Evolutionary conservation across 2,797 vertebrate genomes (phyloP).

Genomic region (Poeciliopsis presidionis): DNA sequence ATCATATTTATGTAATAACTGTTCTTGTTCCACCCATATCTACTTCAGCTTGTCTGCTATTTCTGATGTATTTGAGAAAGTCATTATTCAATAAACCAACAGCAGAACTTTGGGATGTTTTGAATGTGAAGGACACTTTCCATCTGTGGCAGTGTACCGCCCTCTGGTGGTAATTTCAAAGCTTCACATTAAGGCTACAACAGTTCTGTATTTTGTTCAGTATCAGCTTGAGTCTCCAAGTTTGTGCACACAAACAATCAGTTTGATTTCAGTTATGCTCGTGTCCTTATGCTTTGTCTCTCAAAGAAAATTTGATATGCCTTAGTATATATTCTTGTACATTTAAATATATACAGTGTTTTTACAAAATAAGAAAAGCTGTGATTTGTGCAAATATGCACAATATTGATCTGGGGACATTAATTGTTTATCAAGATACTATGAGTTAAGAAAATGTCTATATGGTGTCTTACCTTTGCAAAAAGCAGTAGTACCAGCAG

Average conservation of each 20-base stretch:
- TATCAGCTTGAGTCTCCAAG: neutral
- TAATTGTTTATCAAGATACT: neutral
- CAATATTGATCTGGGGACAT: neutral
- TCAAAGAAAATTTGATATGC: neutral
- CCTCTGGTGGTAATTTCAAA: slow-evolving; percentile 45
- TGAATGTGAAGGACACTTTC: neutral
- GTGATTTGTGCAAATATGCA: neutral
- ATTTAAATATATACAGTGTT: neutral
- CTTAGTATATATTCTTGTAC: neutral
- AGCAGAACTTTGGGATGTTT: neutral
- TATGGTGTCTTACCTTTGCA: neutral
- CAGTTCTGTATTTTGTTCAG: neutral
- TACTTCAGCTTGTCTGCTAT: slow-evolving; percentile 26
- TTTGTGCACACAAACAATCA: neutral
- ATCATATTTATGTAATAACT: neutral
- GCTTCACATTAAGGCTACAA: neutral
- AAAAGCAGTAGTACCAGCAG: neutral
- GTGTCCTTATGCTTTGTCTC: neutral
- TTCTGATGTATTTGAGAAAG: neutral
- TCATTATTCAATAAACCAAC: neutral
- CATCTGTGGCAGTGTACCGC: slow-evolving; percentile 15
- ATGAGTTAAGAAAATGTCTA: neutral
- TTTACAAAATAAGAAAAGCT: neutral
- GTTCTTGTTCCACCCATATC: slow-evolving; percentile 25
- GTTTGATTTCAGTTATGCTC: neutral